Percentiles rank a stretch among this genome's conserved stretches.
phyloP scores from a whole-genome alignment of 2,797 vertebrate genomes.

The Euthynnus affinis region DNA sequence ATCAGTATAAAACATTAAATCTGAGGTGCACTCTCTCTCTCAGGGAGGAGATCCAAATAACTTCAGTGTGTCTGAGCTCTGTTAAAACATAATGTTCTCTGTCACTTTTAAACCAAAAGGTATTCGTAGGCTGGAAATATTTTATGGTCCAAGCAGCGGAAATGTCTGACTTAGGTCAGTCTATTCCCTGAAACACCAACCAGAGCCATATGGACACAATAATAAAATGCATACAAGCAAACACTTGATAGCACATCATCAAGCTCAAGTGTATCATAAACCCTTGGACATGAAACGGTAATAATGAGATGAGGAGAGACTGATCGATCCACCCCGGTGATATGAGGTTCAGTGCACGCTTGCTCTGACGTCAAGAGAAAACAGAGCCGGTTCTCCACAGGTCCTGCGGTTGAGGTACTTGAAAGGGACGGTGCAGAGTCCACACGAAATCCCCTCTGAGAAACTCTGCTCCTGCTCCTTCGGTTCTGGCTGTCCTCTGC shows the following conservation, averaged over 20 bases:
- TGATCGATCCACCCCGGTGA: conserved; percentile 54
- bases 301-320: conserved; percentile 61
- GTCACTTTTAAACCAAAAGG: conserved; percentile 57
- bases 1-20: conserved; percentile 26
- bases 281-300: conserved; percentile 41
- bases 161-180: conserved; percentile 63
- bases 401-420: conserved; percentile 67
- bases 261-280: conserved; percentile 46
- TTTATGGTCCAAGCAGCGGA: conserved; percentile 53
- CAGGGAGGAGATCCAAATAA: conserved; percentile 44
- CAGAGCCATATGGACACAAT: conserved; percentile 66
- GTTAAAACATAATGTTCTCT: conserved; percentile 47
- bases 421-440: conserved; percentile 62
- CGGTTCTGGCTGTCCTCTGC: conserved; percentile 62
- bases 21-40: conserved; percentile 13
- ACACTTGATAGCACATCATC: conserved; percentile 63
- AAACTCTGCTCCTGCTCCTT: conserved; percentile 34
- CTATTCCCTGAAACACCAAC: conserved; percentile 36
- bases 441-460: conserved; percentile 57
- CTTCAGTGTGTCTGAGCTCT: conserved; percentile 46
- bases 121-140: conserved; percentile 57
- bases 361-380: conserved; percentile 69
- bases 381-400: conserved; percentile 53
- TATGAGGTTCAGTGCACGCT: conserved; percentile 52
- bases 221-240: conserved; percentile 67